Base-by-base conservation (phyloP, 1,140 invertebrate species). In the Papilio xuthus region DNA sequence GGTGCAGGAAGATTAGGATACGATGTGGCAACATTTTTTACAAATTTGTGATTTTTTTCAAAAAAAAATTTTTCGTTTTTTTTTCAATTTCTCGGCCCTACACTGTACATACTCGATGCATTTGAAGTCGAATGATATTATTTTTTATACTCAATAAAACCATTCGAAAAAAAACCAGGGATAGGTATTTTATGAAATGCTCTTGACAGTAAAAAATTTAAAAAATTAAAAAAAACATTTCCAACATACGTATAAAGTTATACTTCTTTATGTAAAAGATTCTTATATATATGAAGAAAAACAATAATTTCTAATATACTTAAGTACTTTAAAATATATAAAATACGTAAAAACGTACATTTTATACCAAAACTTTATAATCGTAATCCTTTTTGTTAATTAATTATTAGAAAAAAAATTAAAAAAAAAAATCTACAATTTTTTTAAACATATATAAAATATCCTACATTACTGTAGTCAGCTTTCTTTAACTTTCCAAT, bases 51-150 rank as follows among this genome's bases (percentile, higher is more conserved):
- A 82, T 86, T 81, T 80, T 81, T 82, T 78, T 37, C 7, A 37
- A 6, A 6, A 3, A 37, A 6, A 6, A 3, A 3, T 37, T 37
- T 37, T 37, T 78, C 76, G 81, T 26, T 73, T 85, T 84, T 79
- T 83, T 84, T 83, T 83, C 84, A 84, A 80, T 82, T 82, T 82
- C 79, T 80, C 78, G 82, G 77, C 53, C 81, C 87, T 89, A 90
- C 88, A 92, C 92, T 93, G 92, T 93, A 93, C 92, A 93, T 56
- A 89, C 92, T 93, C 92, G 92, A 92, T 93, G 86, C 83, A 79
- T 84, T 81, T 73, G 44, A 32, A 3, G 42, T 79, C n/a, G 78
- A 81, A 77, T 81, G 82, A 73, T 79, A 83, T 84, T 82, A 79
- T 79, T 85, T 77, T 73, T 78, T 75, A 60, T 67, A 1, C 37